Percentiles rank a stretch among this genome's conserved stretches.
These are phyloP conservation scores for Scelioninae gen. 2 DNA, from an alignment of 2,888 invertebrate genomes.

Conservation along the genomic window DNA sequence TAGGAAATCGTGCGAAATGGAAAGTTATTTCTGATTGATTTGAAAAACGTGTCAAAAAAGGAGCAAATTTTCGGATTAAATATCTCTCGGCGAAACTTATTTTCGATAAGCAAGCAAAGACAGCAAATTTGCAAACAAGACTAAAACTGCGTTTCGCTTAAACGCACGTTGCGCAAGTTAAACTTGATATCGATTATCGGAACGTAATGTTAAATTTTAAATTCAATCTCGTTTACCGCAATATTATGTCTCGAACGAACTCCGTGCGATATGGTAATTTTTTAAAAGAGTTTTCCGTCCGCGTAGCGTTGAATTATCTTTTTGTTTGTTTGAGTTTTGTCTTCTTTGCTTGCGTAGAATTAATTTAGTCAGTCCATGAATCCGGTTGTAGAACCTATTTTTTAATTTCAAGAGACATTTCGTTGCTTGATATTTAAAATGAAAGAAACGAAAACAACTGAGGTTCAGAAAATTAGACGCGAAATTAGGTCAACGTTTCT, in stretches of 20 bases:
- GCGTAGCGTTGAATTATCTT: slow-evolving; percentile 11
- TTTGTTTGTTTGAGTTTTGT: slow-evolving; percentile 10
- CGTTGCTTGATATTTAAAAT: too few species aligned
- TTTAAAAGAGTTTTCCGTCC: not conserved
- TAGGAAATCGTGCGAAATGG: too few species aligned
- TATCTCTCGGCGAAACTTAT: not conserved
- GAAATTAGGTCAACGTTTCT: not conserved
- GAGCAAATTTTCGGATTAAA: not conserved
- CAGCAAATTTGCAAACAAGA: slow-evolving; percentile 26
- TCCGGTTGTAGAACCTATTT: not conserved
- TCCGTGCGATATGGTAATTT: slow-evolving; percentile 29
- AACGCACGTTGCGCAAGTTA: slow-evolving; percentile 10
- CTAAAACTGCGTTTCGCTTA: slow-evolving; percentile 20
- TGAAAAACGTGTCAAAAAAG: too few species aligned
- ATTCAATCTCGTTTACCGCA: slow-evolving; percentile 35
- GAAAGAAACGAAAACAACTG: too few species aligned
- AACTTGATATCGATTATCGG: slow-evolving; percentile 39
- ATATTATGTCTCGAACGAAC: slow-evolving; percentile 23
- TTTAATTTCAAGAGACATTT: too few species aligned
- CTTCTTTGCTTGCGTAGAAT: not conserved
- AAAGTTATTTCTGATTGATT: too few species aligned
- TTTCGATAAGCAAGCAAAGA: slow-evolving; percentile 29
- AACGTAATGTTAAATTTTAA: slow-evolving; percentile 39
- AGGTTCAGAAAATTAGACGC: not conserved
- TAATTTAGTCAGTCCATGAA: not conserved